Conservation (phyloP, 2,797 vertebrate genomes). For the Liasis olivaceus region DNA sequence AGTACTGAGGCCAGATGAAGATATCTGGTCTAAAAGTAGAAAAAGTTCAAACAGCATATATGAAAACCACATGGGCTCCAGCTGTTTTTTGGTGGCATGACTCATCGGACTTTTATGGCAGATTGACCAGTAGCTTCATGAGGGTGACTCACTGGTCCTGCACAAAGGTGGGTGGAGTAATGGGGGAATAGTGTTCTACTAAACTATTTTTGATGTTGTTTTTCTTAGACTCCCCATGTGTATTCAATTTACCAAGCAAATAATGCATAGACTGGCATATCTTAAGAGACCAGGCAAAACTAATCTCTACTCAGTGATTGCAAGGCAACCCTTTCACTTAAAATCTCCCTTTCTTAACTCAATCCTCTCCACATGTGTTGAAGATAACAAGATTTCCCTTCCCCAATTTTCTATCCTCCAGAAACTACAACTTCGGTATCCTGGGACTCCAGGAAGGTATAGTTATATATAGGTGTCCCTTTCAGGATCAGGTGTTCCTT, state of each 20-base stretch:
- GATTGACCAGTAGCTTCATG: neutral
- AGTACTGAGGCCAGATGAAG: neutral
- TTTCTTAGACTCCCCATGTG: neutral
- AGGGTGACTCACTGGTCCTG: neutral
- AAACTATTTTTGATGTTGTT: neutral
- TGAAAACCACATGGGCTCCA: neutral
- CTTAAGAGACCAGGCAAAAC: neutral
- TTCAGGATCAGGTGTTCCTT: neutral
- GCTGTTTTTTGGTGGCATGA: neutral
- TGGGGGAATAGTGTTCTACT: neutral
- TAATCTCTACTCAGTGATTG: neutral
- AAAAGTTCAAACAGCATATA: neutral
- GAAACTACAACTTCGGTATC: neutral
- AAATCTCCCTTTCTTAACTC: neutral
- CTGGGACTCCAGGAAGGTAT: neutral
- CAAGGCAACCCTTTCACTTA: neutral
- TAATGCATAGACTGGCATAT: neutral
- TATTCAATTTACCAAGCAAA: too few species aligned
- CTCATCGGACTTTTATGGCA: neutral
- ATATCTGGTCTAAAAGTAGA: neutral
- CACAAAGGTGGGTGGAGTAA: neutral
- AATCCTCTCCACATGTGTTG: neutral
- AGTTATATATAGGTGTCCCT: neutral
- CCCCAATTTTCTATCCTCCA: neutral
- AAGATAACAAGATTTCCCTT: neutral